Evolutionary conservation across 2,888 invertebrate genomes (phyloP), one percentile per base, ranked within the genome.

Genomic region (Apamea crenata): DNA sequence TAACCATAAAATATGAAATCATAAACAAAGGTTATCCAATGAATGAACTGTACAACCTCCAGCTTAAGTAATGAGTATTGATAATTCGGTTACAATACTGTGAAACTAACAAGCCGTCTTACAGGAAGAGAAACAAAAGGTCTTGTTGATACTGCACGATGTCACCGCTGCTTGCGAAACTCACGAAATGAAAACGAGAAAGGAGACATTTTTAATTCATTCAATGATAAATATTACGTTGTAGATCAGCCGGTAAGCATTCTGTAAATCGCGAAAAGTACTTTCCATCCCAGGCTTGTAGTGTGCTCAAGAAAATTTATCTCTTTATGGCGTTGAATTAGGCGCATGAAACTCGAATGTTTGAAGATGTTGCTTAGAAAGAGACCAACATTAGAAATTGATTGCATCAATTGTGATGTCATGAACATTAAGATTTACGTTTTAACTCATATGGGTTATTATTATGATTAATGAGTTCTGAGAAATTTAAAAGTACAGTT

Each of bases 51-150:
- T n/a, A 66, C 66, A 25, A 40, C 53, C 29, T 25, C 63, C 66
- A 59, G 32, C 36, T 59, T 16, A 7, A 29, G 63, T 72, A 44
- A 83, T 61, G 65, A 80, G 67, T 76, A 85, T 70, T 70, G 71
- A 68, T 80, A 85, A 82, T 82, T 82, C 47, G 76, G 63, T 63
- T 6, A 76, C 79, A 84, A 74, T 72, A 82, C 67, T 83, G 80
- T 71, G 73, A 71, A 76, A 50, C 53, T 74, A 56, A 77, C 69
- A 77, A 56, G n/a, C 65, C 16, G 47, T 29, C 18, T 80, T 77
- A 75, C 77, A 83, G 80, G 85, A 86, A 86, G 77, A 80, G 16
- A 86, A 36, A 85, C 86, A 85, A 85, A 84, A 73, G 74, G 77
- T 75, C 61, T 86, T 85, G 85, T 85, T 85, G 74, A 86, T 69